Conservation (phyloP, 2,888 invertebrate genomes). For the Chrysolina americana region DNA sequence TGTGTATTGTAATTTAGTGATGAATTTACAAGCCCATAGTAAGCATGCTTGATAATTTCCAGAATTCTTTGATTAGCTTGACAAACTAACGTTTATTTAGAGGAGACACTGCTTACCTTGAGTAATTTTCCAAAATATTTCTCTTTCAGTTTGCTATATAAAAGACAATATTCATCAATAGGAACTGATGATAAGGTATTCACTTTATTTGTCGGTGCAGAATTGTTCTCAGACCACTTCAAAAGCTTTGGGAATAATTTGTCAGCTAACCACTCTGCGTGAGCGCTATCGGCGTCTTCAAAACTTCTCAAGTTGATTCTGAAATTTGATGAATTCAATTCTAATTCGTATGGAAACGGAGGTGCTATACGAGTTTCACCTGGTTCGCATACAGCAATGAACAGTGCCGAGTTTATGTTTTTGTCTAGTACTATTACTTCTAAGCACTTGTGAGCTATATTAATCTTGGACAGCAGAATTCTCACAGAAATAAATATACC, state of each 20-base stretch:
- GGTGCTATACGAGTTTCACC: slow-evolving; percentile 68
- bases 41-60: too few species aligned
- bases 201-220: slow-evolving; percentile 58
- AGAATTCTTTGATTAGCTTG: background rate
- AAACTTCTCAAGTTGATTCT: slow-evolving; percentile 66
- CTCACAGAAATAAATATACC: slow-evolving; percentile 67
- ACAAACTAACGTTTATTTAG: background rate
- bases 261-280: slow-evolving; percentile 73
- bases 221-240: slow-evolving; percentile 75
- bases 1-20: too few species aligned
- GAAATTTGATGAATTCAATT: slow-evolving; percentile 63
- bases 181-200: slow-evolving; percentile 78
- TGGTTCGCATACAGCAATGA: slow-evolving; percentile 70
- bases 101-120: slow-evolving; percentile 70
- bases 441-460: slow-evolving; percentile 57
- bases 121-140: slow-evolving; percentile 85
- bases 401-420: slow-evolving; percentile 66
- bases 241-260: slow-evolving; percentile 75
- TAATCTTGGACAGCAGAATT: slow-evolving; percentile 68
- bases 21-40: too few species aligned
- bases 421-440: slow-evolving; percentile 69
- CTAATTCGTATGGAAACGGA: slow-evolving; percentile 70
- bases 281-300: slow-evolving; percentile 66
- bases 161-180: slow-evolving; percentile 78
- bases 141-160: slow-evolving; percentile 82